Evolutionary conservation across 1,140 invertebrate genomes (phyloP), one percentile per base, ranked within the genome.

Genomic region (Drosophila simulans): DNA sequence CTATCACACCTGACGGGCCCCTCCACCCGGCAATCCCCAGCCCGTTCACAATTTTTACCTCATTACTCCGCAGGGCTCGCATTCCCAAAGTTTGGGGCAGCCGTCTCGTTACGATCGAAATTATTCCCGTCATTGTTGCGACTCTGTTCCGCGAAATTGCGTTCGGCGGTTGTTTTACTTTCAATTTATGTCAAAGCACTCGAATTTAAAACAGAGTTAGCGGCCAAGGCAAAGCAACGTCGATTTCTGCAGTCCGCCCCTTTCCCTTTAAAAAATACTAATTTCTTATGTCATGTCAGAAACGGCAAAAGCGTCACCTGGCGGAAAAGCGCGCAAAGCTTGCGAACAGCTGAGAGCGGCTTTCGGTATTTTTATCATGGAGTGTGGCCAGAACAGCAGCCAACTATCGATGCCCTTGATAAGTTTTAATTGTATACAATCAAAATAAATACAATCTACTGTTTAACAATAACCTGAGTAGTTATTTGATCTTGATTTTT

Each of bases 81-180:
- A 77, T 17, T 53, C 86, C 77, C 75, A 78, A 48, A 48, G 66
- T 91, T 46, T 89, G 84, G 42, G 89, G 89, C 73, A 91, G 58
- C 51, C 88, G 86, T 54, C 90, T 90, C 46, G 84, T 78, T 71
- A 91, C 75, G 53, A 91, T 72, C 37, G 84, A 85, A 55, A 91
- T 90, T 34, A 91, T 80, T 53, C 90, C 90, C 68, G 90, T 89
- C 90, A 91, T 91, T 51, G 52, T 51, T 63, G 51, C 60, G 73
- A 48, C 69, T 72, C 53, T 46, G 58, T 48, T 42, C 43, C 62
- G 71, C 63, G 34, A 48, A 35, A 59, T 58, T 55, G 57, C 27
- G 51, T 27, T 34, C 31, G 31, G n/a, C 35, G 43, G 51, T 35
- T 60, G 48, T 73, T 20, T n/a, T 31, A 76, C 72, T 46, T 42